phyloP scores from a whole-genome alignment of 2,113 vertebrate species.

The Atlantisia rogersi region DNA sequence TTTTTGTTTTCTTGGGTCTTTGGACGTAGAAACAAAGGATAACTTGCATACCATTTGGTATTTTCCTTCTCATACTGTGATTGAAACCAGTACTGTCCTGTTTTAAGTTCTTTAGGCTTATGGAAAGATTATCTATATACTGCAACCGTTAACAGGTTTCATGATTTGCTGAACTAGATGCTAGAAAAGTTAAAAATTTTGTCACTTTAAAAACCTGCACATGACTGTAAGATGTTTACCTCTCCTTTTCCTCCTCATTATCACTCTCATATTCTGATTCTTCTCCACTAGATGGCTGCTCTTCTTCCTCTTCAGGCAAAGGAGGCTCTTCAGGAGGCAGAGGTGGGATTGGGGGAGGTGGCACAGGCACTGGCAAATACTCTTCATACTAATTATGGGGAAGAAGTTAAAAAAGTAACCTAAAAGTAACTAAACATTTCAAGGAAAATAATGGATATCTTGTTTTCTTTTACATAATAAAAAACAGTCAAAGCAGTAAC shows the following conservation, averaged over 20 bases:
- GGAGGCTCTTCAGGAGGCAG: conserved; percentile 90
- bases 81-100: neutral
- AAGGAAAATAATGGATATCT: rapidly evolving
- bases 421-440: neutral
- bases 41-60: neutral
- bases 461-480: neutral
- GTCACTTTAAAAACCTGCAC: neutral
- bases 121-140: neutral
- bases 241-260: conserved; percentile 91
- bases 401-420: neutral
- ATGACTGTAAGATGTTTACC: conserved; percentile 69
- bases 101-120: neutral
- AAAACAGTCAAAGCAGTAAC: neutral
- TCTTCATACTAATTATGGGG: conserved; percentile 83
- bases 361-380: conserved; percentile 74
- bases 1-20: neutral
- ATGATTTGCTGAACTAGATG: neutral
- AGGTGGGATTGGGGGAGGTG: conserved; percentile 84
- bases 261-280: conserved; percentile 96
- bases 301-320: conserved; percentile 85
- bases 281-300: conserved; percentile 77
- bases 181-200: neutral
- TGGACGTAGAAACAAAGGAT: neutral
- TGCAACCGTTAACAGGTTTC: neutral
- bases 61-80: neutral